Conservation (phyloP, 2,888 invertebrate species). For the Anorthoa munda region DNA sequence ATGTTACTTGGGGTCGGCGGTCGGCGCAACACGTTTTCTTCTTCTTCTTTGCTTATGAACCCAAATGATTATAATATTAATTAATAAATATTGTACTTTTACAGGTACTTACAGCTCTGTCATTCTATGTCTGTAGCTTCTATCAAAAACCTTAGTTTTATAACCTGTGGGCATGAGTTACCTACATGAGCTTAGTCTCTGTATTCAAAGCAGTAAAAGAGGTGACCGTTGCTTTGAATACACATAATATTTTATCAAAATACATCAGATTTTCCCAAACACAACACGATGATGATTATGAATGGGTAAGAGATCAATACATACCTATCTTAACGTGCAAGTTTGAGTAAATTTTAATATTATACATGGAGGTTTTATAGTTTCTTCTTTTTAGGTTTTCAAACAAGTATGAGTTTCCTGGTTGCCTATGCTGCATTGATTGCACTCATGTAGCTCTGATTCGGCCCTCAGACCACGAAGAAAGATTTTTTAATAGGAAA, state of each 20-base stretch:
- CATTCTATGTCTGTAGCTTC: background rate
- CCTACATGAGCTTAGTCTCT: conserved; percentile 2
- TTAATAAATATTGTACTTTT: too few relatives aligned
- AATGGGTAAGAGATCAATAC: too few relatives aligned
- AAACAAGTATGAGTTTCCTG: background rate
- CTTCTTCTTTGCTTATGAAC: too few relatives aligned
- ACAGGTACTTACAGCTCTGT: conserved; percentile 5
- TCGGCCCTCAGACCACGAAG: background rate
- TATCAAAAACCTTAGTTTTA: conserved; percentile 15
- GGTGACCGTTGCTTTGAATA: background rate
- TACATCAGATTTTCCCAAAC: conserved; percentile 2
- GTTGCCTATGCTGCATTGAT: background rate
- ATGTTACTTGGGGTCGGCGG: too few relatives aligned
- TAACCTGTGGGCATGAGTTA: background rate
- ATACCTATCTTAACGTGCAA: too few relatives aligned
- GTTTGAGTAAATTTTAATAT: too few relatives aligned
- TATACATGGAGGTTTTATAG: too few relatives aligned
- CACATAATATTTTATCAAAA: conserved; percentile 2
- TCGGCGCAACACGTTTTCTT: too few relatives aligned
- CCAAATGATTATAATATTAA: too few relatives aligned
- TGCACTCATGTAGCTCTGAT: conserved; percentile 2
- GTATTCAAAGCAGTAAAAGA: conserved; percentile 1
- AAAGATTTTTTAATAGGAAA: background rate
- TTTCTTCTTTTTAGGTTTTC: background rate
- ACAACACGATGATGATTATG: background rate